Base-by-base conservation (phyloP, 1,140 invertebrate genomes). In the Bicyclus anynana region DNA sequence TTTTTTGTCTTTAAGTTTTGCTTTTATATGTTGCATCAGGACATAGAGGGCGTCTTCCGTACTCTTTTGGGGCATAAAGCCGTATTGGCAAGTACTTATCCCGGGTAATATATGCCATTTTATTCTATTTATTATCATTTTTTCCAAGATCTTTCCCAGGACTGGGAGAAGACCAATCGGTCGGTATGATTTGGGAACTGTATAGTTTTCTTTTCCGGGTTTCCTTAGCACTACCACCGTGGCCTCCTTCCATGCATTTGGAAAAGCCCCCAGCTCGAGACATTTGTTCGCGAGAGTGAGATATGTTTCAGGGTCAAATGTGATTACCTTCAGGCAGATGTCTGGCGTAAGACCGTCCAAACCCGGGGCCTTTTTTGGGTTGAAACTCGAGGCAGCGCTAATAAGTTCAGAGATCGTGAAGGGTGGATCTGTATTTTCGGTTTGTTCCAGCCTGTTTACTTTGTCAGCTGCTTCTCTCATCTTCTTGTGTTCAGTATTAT, bases 351-450 rank as follows among this genome's bases (percentile, higher is more conserved):
- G 6, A 0, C 66, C 66, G 17, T 64, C 59, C 1, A 3, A 20
- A 0, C 59, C 59, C 5, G 62, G 66, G 0, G 62, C 55, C 26
- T 64, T 62, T 27, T 56, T 59, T 0, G 59, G 61, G 27, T 64
- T 59, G 23, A 23, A 23, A 23, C 23, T 23, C 2, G 2, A 2
- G 7, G 7, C 7, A 4, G 7, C 23, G 7, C 23, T 23, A 4
- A 5, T 35, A 18, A 23, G 9, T 7, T 27, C 47, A 14, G 9
- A 29, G 42, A 4, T 6, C 0, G 35, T 57, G 12, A 57, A 57
- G 0, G 33, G 33, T 0, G 46, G 54, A 20, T 55, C 53, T n/a
- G n/a, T n/a, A n/a, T n/a, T n/a, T n/a, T n/a, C n/a, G n/a, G n/a
- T n/a, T n/a, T n/a, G n/a, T n/a, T n/a, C n/a, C n/a, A n/a, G n/a